Conservation (phyloP, 2,113 vertebrate genomes). For the Pimephales promelas region DNA sequence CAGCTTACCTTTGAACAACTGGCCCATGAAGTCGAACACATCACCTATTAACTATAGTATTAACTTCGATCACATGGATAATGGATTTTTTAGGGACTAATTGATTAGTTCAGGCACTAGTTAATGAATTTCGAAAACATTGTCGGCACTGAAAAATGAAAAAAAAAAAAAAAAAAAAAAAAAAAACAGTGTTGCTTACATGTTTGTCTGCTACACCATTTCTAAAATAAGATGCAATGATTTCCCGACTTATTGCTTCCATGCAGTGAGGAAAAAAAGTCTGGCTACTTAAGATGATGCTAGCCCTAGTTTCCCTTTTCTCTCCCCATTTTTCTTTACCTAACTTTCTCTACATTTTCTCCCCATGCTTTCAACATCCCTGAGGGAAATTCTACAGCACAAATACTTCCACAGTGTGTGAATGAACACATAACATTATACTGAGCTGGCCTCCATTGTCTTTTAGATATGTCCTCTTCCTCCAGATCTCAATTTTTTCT, state of each 20-base stretch:
- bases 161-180: too few relatives aligned
- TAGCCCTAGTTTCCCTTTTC: background rate
- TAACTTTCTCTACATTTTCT: conserved; percentile 23
- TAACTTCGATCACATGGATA: too few relatives aligned
- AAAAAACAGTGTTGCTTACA: background rate
- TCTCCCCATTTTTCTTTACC: background rate
- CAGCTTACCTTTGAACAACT: too few relatives aligned
- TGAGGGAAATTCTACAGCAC: conserved; percentile 18
- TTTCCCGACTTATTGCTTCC: background rate
- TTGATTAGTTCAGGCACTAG: background rate
- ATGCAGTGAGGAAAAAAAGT: background rate
- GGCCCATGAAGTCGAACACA: too few relatives aligned
- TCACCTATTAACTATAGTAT: too few relatives aligned
- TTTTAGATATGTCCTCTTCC: background rate
- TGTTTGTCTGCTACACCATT: background rate
- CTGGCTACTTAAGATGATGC: background rate
- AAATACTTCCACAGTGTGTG: background rate
- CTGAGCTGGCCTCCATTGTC: background rate
- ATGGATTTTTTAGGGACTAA: background rate
- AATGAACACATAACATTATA: background rate
- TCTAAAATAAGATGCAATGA: too few relatives aligned
- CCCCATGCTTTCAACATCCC: background rate
- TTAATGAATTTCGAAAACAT: background rate
- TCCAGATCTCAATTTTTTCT: background rate
- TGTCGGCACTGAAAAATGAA: background rate